These are phyloP conservation scores for Busseola fusca DNA, from an alignment of 2,888 invertebrate genomes.

Conservation along the genomic window DNA sequence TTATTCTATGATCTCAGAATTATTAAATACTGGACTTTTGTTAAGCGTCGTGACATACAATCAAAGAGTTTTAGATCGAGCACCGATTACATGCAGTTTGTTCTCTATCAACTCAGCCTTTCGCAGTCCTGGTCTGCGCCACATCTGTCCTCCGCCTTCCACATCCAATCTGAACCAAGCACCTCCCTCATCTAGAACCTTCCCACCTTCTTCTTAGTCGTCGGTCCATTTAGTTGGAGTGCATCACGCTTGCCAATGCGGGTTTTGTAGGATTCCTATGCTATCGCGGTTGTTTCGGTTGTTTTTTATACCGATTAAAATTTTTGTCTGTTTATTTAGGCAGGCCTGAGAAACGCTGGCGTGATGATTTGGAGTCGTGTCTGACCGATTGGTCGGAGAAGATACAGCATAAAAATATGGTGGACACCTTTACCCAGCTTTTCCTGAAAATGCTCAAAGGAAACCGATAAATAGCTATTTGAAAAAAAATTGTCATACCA, in stretches of 20 bases:
- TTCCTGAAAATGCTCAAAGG: not conserved
- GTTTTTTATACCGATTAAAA: not conserved
- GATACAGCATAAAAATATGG: not conserved
- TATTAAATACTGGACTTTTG: not conserved
- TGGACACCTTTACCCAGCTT: not conserved
- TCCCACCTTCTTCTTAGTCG: no score
- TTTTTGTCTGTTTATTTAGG: not conserved
- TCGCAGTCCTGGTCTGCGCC: not conserved
- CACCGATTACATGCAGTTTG: not conserved
- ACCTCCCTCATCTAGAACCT: not conserved
- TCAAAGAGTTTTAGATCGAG: not conserved
- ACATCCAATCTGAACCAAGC: not conserved
- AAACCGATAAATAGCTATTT: accelerated
- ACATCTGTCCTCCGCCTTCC: not conserved
- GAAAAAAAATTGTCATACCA: accelerated
- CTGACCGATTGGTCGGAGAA: not conserved
- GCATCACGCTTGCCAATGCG: not conserved
- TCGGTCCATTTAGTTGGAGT: not conserved
- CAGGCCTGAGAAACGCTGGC: not conserved
- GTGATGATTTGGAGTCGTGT: not conserved
- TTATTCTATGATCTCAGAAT: not conserved
- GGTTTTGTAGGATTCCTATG: not conserved
- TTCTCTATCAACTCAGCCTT: not conserved
- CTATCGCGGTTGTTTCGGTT: not conserved
- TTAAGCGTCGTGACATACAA: not conserved